Percentiles rank a stretch among this genome's conserved stretches.
Evolutionary conservation across 1,140 invertebrate genomes (phyloP).

Genomic region (Akabosia matsudoensis): DNA sequence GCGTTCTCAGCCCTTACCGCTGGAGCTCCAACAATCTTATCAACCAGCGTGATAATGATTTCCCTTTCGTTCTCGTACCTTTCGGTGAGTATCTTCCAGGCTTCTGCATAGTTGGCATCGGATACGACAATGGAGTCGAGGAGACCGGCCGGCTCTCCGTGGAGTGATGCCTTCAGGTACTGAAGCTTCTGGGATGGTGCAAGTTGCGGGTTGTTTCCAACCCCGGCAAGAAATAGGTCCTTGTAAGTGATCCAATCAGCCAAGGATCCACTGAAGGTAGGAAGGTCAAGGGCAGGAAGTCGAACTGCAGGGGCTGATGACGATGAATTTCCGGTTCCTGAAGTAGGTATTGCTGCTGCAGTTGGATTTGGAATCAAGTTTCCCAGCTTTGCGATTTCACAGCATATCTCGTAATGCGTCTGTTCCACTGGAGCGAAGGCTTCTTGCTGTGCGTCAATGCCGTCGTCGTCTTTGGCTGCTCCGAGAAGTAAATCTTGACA

Average conservation of each 20-base stretch:
- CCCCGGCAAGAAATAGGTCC: constrained; percentile 24
- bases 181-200: not conserved
- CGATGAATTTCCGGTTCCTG: no score
- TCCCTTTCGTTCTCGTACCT: constrained; percentile 16
- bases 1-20: not conserved
- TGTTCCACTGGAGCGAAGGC: no score
- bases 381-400: no score
- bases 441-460: no score
- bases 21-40: not conserved
- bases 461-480: no score
- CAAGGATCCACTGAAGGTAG: constrained; percentile 17
- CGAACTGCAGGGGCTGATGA: no score
- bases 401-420: no score
- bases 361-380: no score
- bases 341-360: no score
- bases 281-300: constrained; percentile 24
- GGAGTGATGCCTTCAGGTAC: constrained; percentile 23
- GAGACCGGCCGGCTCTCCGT: constrained; percentile 11
- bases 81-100: constrained; percentile 15
- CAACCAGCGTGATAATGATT: not conserved
- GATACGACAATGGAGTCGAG: not conserved
- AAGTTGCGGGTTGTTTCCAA: constrained; percentile 1
- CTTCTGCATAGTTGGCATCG: constrained; percentile 4
- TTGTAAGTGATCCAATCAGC: constrained; percentile 26
- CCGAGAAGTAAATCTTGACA: no score